Base-by-base conservation (phyloP, 2,113 vertebrate species). In the Alouatta palliata region DNA sequence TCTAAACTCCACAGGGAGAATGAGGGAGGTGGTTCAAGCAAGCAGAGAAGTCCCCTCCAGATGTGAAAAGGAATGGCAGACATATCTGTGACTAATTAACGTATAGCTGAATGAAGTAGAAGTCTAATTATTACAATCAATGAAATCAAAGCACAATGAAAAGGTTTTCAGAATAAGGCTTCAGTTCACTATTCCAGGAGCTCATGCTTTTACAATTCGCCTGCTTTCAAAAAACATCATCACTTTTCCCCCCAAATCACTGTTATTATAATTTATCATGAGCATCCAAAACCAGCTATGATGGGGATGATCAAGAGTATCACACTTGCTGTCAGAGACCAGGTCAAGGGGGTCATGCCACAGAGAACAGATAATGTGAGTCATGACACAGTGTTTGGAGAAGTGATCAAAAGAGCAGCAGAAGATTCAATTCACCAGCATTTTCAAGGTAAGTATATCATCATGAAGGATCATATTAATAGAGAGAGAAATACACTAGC, bases 401-500 rank as follows among this genome's bases (percentile, higher is more conserved):
- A 98, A 97, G 92, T 37, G 5, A 90, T 20, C 0, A 95, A 89
- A 85, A 0, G 23, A 95, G 0, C 16, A 91, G 37, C 30, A 61
- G 64, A 96, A 68, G 87, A 96, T 87, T 97, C 82, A 93, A 87
- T 82, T 85, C 66, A 90, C 71, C 92, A 89, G 95, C 90, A 95
- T 96, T 98, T 97, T 97, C 97, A 98, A 98, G 97, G 94, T 94
- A 97, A 97, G 96, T 47, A 80, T 95, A 97, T 98, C 90, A 98
- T 93, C 85, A 87, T 37, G 90, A 97, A 82, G 96, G 96, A 97
- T 95, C 94, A 87, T 95, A 96, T 96, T 94, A 98, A 87, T 80
- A 90, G 64, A 98, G 92, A 97, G 96, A 37, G 16, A 97, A 98
- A 96, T 85, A 96, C 80, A 97, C 71, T 93, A 96, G 96, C 90